A percentile compares a stretch with the other conserved stretches of the same genome.
Evolutionary conservation across 2,888 invertebrate species (phyloP).

Genomic region (Drosophila greeni): DNA sequence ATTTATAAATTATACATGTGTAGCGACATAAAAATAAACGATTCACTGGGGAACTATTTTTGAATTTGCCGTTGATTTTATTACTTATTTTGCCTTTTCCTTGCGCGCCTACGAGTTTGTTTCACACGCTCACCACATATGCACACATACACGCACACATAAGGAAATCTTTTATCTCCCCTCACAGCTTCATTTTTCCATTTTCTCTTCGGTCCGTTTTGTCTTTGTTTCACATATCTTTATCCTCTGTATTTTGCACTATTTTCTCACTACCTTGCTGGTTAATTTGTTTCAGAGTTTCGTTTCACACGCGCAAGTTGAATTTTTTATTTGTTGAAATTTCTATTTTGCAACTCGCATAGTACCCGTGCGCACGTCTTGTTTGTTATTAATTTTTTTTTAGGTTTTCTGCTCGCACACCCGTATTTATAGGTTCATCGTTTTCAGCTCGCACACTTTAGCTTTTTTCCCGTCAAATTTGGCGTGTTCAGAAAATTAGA

Average conservation of each 20-base stretch:
- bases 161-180: conserved; percentile 25
- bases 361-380: conserved; percentile 29
- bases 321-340: conserved; percentile 9
- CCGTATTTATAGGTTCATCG: conserved; percentile 5
- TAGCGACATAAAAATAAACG: conserved; percentile 39
- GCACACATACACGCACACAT: conserved; percentile 16
- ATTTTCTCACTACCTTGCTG: conserved; percentile 34
- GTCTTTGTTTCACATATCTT: conserved; percentile 5
- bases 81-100: conserved; percentile 38
- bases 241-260: conserved; percentile 3
- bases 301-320: conserved; percentile 16
- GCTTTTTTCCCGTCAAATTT: too few species aligned
- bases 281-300: conserved; percentile 19
- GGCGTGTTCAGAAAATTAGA: too few species aligned
- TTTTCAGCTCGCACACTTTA: background rate
- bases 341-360: conserved; percentile 19
- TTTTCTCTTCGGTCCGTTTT: background rate
- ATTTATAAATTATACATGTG: conserved; percentile 49
- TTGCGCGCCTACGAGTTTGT: conserved; percentile 41
- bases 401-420: background rate
- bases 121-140: conserved; percentile 43
- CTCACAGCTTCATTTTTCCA: conserved; percentile 32
- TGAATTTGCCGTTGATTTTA: conserved; percentile 20
- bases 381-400: conserved; percentile 7
- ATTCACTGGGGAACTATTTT: conserved; percentile 32